Conservation (phyloP, 2,797 vertebrate genomes). For the Dicrostonyx torquatus region DNA sequence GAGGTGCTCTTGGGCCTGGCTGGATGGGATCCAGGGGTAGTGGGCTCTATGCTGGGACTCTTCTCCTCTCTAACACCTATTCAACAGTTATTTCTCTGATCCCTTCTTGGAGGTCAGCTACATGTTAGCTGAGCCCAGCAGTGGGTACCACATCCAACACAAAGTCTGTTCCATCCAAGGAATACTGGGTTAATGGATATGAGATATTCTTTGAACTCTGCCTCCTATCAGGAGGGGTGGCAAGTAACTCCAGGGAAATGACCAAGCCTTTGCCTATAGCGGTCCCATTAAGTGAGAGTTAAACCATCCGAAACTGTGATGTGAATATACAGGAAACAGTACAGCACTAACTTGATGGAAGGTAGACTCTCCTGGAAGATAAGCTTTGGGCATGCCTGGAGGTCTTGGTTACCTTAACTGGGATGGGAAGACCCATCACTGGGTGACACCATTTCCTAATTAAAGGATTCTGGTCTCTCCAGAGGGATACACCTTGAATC, state of each 20-base stretch:
- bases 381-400: not conserved
- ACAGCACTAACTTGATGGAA: not conserved
- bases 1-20: not conserved
- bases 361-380: not conserved
- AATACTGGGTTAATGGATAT: not conserved
- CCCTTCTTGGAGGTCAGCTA: not conserved
- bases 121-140: not conserved
- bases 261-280: not conserved
- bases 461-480: not conserved
- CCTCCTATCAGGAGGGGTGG: not conserved
- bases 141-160: not conserved
- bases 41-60: not conserved
- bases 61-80: not conserved
- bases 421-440: not conserved
- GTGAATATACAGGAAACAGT: not conserved
- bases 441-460: not conserved
- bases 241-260: not conserved
- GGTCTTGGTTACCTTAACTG: not conserved
- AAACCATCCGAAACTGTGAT: not conserved
- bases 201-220: not conserved
- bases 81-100: not conserved
- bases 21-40: rapidly evolving
- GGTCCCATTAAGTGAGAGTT: not conserved
- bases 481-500: not conserved
- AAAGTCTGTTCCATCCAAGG: not conserved